Evolutionary conservation across 2,888 invertebrate species (phyloP), one percentile per base, ranked within the genome.

Genomic region (Lasiommata megera): DNA sequence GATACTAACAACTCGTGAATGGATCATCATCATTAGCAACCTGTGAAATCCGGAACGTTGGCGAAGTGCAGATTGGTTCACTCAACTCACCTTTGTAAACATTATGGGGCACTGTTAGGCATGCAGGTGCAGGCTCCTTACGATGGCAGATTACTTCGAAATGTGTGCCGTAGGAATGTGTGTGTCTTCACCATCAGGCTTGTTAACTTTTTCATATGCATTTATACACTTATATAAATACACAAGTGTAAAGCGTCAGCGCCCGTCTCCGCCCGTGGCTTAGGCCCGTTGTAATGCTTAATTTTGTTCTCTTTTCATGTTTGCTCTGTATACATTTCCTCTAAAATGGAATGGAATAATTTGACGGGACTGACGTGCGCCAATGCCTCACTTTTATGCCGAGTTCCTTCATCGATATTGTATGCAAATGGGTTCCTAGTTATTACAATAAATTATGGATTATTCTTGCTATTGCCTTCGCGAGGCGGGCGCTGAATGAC

Each of bases 281-380:
- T 61, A 67, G 56, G 62, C 61, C 61, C 65, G 46, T 64, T 66
- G 69, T 80, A 80, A 83, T 80, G 80, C 84, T 84, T 88, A 84
- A 88, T 87, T 87, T 87, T 80, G 84, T 84, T 87, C 88, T 85
- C 85, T 87, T 87, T 87, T 84, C 86, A 88, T 88, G 88, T 88
- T 88, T 85, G 84, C 80, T 88, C 85, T 83, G 87, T 86, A 85
- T 84, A 88, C 82, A 85, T 86, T 85, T 80, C 84, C 82, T 83
- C 83, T 86, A 87, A 85, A 88, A 84, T 82, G 83, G 79, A 82
- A 84, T 80, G 82, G 84, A 84, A 86, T 85, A 84, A 86, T 84
- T 85, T 81, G 79, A 79, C 76, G 83, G 78, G 77, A 79, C 74
- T 71, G 84, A 76, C 82, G 81, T 79, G 82, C 67, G 71, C 56